Conservation (phyloP, 2,888 invertebrate species). For the Galeopsomyia nigrocyanea region DNA sequence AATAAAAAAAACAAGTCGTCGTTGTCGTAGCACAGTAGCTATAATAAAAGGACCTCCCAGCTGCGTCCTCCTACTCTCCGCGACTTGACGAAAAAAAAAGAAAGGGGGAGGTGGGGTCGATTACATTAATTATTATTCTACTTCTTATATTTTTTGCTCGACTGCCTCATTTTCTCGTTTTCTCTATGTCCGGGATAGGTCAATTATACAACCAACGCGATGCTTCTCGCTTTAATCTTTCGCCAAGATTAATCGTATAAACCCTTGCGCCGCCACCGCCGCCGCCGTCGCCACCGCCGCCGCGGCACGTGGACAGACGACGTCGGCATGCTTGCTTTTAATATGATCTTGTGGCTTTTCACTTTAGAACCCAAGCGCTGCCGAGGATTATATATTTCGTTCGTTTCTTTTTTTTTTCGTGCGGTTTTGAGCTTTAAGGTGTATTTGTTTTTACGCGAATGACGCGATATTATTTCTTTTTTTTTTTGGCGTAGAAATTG, state of each 20-base stretch:
- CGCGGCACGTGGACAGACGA: slow-evolving; percentile 44
- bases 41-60: slow-evolving; percentile 57
- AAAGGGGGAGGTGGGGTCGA: slow-evolving; percentile 48
- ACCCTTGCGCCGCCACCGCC: slow-evolving; percentile 29
- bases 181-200: slow-evolving; percentile 41
- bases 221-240: slow-evolving; percentile 57
- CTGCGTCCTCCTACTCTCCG: slow-evolving; percentile 59
- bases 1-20: slow-evolving; percentile 19
- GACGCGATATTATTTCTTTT: too few relatives aligned
- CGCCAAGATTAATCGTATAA: slow-evolving; percentile 55
- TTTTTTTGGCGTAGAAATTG: too few relatives aligned
- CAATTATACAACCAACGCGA: slow-evolving; percentile 55
- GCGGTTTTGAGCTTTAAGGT: too few relatives aligned
- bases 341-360: too few relatives aligned
- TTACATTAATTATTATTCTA: slow-evolving; percentile 62
- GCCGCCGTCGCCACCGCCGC: slow-evolving; percentile 33
- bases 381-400: too few relatives aligned
- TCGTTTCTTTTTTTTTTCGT: too few relatives aligned
- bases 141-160: slow-evolving; percentile 56
- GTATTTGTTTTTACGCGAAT: too few relatives aligned
- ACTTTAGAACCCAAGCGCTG: too few relatives aligned
- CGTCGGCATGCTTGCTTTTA: too few relatives aligned
- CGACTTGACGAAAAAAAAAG: not conserved
- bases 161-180: slow-evolving; percentile 12
- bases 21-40: slow-evolving; percentile 41